Evolutionary conservation across 2,888 invertebrate genomes (phyloP).

Genomic region (Rutpela maculata): DNA sequence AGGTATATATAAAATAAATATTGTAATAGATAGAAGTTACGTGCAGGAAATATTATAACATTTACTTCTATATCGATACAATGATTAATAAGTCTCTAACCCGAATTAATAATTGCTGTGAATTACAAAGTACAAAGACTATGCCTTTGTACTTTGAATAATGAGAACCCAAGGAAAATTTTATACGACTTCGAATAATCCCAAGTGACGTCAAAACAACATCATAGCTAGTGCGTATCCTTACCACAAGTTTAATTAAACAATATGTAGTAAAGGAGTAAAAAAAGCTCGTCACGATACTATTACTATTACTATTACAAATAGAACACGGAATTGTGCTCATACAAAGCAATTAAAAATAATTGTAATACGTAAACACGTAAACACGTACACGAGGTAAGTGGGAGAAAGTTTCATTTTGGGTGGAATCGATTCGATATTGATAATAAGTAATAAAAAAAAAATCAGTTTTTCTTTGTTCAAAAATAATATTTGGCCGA

Average conservation of each 20-base stretch:
- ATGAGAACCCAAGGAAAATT: neutral
- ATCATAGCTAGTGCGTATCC: neutral
- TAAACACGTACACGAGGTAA: too few species aligned
- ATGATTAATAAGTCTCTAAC: neutral
- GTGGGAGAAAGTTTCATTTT: too few species aligned
- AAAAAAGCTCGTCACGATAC: neutral
- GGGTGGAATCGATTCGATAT: too few species aligned
- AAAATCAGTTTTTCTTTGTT: too few species aligned
- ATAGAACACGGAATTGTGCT: slow-evolving; percentile 1
- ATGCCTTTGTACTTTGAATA: neutral
- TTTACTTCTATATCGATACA: neutral
- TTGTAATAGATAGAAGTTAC: too few species aligned
- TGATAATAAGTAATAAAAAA: too few species aligned
- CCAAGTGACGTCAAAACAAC: neutral
- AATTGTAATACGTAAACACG: too few species aligned
- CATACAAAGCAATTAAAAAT: neutral
- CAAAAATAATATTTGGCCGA: too few species aligned
- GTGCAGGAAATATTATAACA: too few species aligned
- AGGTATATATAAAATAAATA: too few species aligned
- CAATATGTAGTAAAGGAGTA: neutral
- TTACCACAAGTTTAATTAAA: neutral
- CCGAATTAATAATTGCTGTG: neutral
- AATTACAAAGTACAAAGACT: neutral
- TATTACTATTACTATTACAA: neutral
- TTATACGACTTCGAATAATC: neutral